Evolutionary conservation across 2,113 vertebrate genomes (phyloP), one percentile per base, ranked within the genome.

Genomic region (Hipposideros armiger): DNA sequence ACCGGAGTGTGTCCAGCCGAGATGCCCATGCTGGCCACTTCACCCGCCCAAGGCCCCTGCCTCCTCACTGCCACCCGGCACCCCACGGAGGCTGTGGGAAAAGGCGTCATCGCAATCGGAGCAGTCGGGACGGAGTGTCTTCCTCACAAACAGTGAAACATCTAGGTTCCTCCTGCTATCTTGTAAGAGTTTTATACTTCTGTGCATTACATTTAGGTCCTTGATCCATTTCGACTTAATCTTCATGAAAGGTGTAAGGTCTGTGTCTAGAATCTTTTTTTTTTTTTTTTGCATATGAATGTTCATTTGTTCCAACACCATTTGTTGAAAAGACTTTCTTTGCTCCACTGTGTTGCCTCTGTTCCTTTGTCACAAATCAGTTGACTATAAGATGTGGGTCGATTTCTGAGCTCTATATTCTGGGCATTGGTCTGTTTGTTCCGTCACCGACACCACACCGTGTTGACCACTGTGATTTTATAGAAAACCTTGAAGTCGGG

Each of bases 251-350:
- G 40, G 16, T 0, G 54, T 11, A 0, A 28, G 66, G 16, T 47
- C 40, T 11, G 90, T 7, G 54, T 50, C 89, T 11, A 1, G 30
- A 15, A 54, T 54, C 50, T 50, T 50, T 9, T 17, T 54, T 54
- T 7, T 20, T 42, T 0, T 4, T 28, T 5, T 16, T 2, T 3
- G 17, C 2, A 4, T 7, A 9, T 15, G 9, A 52, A 45, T 28
- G 5, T n/a, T 6, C 67, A 14, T 36, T 45, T 4, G 5, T 19
- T 11, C 72, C 40, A 11, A 40, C 40, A 0, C 9, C 17, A 3
- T 6, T 36, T 2, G 42, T 1, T 3, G 72, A 5, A 10, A 32
- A 20, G 11, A 30, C 7, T 10, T 8, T 32, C 19, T 32, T 22
- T 4, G 17, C 26, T 10, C 54, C 13, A 2, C 22, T 0, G 36